Evolutionary conservation across 1,140 invertebrate species (phyloP).

Genomic region (Drosophila paulistorum): DNA sequence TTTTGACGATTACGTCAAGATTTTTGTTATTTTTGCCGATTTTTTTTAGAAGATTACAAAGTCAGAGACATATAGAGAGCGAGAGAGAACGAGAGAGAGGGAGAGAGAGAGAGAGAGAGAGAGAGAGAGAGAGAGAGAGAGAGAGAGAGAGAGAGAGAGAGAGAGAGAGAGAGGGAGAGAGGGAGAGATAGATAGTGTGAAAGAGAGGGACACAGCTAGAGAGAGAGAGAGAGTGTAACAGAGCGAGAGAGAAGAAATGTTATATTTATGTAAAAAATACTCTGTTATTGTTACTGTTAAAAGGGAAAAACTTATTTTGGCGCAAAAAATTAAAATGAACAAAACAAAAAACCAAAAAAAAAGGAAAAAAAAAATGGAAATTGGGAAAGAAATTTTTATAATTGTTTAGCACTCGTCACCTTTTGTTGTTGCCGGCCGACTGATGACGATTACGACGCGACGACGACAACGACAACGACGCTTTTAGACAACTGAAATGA

Average conservation of each 20-base stretch:
- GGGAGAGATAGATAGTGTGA: background rate
- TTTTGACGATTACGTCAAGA: constrained; percentile 78
- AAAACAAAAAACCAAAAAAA: background rate
- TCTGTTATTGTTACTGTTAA: constrained; percentile 30
- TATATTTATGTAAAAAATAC: constrained; percentile 37
- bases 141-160: background rate
- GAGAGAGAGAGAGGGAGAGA: background rate
- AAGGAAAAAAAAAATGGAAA: background rate
- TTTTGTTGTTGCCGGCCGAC: constrained; percentile 35
- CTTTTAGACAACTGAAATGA: constrained; percentile 65
- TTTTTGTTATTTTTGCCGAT: constrained; percentile 77
- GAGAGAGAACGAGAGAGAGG: background rate
- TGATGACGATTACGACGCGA: constrained; percentile 13
- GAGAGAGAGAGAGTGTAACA: background rate
- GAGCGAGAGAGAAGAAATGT: constrained; percentile 23
- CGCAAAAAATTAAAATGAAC: constrained; percentile 12
- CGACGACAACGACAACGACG: constrained; percentile 9
- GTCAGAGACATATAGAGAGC: constrained; percentile 8
- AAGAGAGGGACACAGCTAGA: background rate
- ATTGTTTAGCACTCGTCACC: constrained; percentile 52
- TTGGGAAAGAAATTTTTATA: constrained; percentile 25
- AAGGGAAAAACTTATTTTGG: constrained; percentile 26
- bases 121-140: background rate
- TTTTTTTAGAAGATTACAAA: constrained; percentile 70
- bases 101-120: background rate